Percentiles rank a stretch among this genome's conserved stretches.
phyloP scores from a whole-genome alignment of 2,113 vertebrate genomes.

The Emydocephalus ijimae region DNA sequence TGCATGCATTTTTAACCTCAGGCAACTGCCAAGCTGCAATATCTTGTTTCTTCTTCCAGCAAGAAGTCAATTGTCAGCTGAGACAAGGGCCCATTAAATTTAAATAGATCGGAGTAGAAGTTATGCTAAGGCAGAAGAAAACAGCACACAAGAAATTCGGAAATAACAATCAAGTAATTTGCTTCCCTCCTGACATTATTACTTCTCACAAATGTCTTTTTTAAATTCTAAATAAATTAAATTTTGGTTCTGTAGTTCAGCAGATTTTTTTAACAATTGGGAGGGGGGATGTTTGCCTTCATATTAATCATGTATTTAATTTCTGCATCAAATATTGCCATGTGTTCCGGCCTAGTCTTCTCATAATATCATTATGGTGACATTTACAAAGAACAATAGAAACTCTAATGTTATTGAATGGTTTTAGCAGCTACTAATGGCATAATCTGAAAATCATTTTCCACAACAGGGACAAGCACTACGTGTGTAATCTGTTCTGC shows the following conservation, averaged over 20 bases:
- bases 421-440: background rate
- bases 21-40: slow-evolving; percentile 24
- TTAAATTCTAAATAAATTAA: background rate
- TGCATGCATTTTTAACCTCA: slow-evolving; percentile 28
- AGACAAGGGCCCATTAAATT: slow-evolving; percentile 60
- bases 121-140: slow-evolving; percentile 27
- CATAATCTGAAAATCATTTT: background rate
- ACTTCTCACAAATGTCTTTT: background rate
- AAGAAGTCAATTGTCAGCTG: slow-evolving; percentile 47
- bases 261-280: background rate
- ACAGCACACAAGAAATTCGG: slow-evolving; percentile 20
- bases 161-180: background rate
- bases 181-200: background rate
- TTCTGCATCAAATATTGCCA: background rate
- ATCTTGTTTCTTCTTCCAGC: slow-evolving; percentile 39
- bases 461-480: background rate
- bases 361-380: background rate
- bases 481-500: background rate
- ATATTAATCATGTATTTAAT: background rate
- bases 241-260: background rate
- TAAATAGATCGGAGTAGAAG: slow-evolving; percentile 45
- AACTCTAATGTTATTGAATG: background rate
- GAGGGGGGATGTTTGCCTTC: background rate
- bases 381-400: background rate
- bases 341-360: background rate